A percentile compares a stretch with the other conserved stretches of the same genome.
Evolutionary conservation across 2,888 invertebrate species (phyloP).

Genomic region (Chrysotoxum bicinctum): DNA sequence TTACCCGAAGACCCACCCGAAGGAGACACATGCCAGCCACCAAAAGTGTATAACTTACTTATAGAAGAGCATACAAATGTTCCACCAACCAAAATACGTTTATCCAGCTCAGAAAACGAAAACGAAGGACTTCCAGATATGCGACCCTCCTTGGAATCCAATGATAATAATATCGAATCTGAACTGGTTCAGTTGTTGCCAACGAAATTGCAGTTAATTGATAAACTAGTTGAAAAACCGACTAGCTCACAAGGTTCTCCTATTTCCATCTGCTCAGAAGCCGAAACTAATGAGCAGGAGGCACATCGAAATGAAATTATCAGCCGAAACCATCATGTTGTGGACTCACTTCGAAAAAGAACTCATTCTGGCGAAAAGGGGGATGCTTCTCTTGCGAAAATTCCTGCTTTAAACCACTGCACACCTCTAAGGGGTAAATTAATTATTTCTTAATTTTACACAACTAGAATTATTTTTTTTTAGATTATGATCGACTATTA

Average conservation of each 20-base stretch:
- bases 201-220: no score
- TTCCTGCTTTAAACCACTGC: neutral
- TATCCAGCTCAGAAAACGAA: neutral
- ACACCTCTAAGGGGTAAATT: slow-evolving; percentile 19
- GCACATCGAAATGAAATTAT: slow-evolving; percentile 22
- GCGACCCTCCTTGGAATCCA: neutral
- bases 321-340: slow-evolving; percentile 31
- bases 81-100: neutral
- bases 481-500: slow-evolving; percentile 37
- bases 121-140: neutral
- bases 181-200: neutral
- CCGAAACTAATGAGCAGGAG: neutral
- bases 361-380: neutral
- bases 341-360: slow-evolving; percentile 27
- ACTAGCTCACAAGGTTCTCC: neutral
- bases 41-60: neutral
- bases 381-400: slow-evolving; percentile 7
- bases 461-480: neutral
- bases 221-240: neutral
- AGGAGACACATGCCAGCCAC: neutral
- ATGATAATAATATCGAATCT: neutral
- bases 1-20: neutral
- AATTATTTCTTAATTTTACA: neutral
- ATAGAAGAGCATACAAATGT: neutral
- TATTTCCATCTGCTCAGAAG: neutral